phyloP scores from a whole-genome alignment of 2,797 vertebrate genomes.

The Siniperca undulata region DNA sequence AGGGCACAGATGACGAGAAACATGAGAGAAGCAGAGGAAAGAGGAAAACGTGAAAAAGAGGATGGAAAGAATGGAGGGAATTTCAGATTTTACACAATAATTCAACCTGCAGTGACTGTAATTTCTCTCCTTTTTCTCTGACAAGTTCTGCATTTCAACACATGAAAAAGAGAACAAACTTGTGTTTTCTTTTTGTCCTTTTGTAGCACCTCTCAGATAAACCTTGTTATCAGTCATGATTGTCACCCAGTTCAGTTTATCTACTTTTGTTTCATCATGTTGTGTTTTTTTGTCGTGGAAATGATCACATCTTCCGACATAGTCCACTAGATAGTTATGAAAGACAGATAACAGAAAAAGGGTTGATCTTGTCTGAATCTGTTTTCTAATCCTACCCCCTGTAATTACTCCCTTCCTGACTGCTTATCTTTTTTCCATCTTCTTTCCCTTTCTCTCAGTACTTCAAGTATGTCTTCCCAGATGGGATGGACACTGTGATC shows the following conservation, averaged over 20 bases:
- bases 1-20: not conserved
- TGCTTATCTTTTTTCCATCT: not conserved
- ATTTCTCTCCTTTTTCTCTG: too few species aligned
- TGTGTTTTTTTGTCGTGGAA: not conserved
- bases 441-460: conserved; percentile 83
- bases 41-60: conserved; percentile 8
- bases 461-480: conserved; percentile 94
- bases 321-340: not conserved
- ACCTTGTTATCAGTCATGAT: not conserved
- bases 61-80: not conserved
- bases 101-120: not conserved
- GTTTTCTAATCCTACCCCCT: not conserved
- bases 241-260: not conserved
- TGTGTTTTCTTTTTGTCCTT: not conserved
- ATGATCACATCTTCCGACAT: not conserved
- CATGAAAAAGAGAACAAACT: not conserved
- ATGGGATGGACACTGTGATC: conserved; percentile 93
- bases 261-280: not conserved
- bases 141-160: conserved; percentile 24
- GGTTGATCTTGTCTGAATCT: not conserved
- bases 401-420: not conserved
- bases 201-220: not conserved
- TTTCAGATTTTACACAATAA: conserved; percentile 11
- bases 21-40: not conserved
- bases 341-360: not conserved